Evolutionary conservation across 1,140 invertebrate species (phyloP).

Genomic region (Ips nitidus): DNA sequence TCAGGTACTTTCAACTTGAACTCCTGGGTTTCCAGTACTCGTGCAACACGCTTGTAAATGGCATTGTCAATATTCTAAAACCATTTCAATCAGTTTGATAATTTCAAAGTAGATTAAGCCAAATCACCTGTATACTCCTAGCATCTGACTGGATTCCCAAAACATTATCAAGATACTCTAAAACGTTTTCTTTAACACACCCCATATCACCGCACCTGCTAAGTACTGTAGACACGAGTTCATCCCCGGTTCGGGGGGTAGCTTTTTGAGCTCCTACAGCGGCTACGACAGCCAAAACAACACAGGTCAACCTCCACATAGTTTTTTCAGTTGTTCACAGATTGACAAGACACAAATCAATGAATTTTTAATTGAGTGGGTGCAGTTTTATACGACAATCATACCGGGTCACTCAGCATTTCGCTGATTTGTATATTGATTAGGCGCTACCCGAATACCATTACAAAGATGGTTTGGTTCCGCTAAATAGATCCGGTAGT

Average conservation of each 20-base stretch:
- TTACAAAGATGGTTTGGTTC: slow-evolving; percentile 37
- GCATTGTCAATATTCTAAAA: slow-evolving; percentile 69
- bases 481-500: slow-evolving; percentile 39
- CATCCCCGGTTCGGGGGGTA: slow-evolving; percentile 63
- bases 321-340: slow-evolving; percentile 33
- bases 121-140: slow-evolving; percentile 44
- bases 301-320: slow-evolving; percentile 50
- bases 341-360: slow-evolving; percentile 40
- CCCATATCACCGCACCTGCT: slow-evolving; percentile 69
- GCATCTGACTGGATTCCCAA: slow-evolving; percentile 64
- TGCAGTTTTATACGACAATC: slow-evolving; percentile 51
- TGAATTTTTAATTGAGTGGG: slow-evolving; percentile 46
- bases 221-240: slow-evolving; percentile 69
- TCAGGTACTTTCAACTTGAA: slow-evolving; percentile 70
- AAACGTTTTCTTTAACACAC: slow-evolving; percentile 72
- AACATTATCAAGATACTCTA: slow-evolving; percentile 70
- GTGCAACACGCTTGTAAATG: slow-evolving; percentile 68
- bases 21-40: slow-evolving; percentile 70
- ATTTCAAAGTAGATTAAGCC: background rate
- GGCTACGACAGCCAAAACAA: slow-evolving; percentile 53
- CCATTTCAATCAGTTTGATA: slow-evolving; percentile 1
- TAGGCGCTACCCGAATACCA: slow-evolving; percentile 34
- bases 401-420: slow-evolving; percentile 42
- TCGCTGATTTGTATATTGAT: slow-evolving; percentile 35
- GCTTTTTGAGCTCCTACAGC: slow-evolving; percentile 56